Evolutionary conservation across 2,888 invertebrate genomes (phyloP), one percentile per base, ranked within the genome.

Genomic region (Clistopyga incitator): DNA sequence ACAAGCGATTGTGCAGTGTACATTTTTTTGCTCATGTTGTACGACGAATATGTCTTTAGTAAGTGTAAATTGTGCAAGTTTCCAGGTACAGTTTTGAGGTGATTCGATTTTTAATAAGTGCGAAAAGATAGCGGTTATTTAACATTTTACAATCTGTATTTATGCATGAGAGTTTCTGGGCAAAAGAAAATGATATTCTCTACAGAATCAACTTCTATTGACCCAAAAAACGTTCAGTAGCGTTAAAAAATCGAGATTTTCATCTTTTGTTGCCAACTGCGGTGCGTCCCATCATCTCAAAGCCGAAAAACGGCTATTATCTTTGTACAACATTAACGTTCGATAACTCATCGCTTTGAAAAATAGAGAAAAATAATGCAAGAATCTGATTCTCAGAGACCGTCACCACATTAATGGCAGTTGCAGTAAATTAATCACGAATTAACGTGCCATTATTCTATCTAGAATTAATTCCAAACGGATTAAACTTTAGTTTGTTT

Each of bases 321-420:
- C 56, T 38, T 6, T 45, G n/a, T 34, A 56, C 29, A 68, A 59
- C 8, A 61, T 61, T 68, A 34, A 42, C 52, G 50, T 65, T 61
- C 42, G 34, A 8, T 25, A 65, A 65, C 47, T 52, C 70, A 75
- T 64, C 15, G 29, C 45, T 64, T 64, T 47, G 15, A 61, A 42
- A 71, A 65, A 67, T 15, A 74, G 10, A 64, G 34, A 54, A 18
- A 79, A 38, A 70, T 50, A 25, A 56, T 74, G 50, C 38, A 50
- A 34, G 45, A 71, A n/a, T 52, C 23, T 45, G 34, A 71, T 64
- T 76, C 29, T 45, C 42, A 45, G 20, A 54, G 20, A 64, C 80
- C 80, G 54, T 70, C 80, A 81, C 68, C 80, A 68, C 50, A 23
- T 50, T 61, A n/a, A 50, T 13, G 59, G 80, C 67, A 68, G n/a